A percentile compares a stretch with the other conserved stretches of the same genome.
phyloP scores from a whole-genome alignment of 2,797 vertebrate species.

The Poeciliopsis presidionis region DNA sequence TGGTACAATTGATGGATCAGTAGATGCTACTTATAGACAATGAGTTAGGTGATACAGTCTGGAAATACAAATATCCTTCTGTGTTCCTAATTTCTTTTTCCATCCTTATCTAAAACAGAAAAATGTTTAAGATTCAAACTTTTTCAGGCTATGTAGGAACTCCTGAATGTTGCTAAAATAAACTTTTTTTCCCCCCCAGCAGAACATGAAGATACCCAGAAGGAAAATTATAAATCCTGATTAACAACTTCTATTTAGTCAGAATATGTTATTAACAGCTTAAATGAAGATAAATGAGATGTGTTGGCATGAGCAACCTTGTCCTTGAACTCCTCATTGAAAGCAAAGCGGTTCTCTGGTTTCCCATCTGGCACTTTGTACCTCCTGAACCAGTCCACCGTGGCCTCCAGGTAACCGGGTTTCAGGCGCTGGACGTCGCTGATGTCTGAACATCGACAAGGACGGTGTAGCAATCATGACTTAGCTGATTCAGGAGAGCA shows the following conservation, averaged over 20 bases:
- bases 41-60: background rate
- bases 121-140: background rate
- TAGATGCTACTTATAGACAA: background rate
- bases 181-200: background rate
- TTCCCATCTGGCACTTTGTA: conserved; percentile 99
- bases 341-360: conserved; percentile 95
- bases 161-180: background rate
- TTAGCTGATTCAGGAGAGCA: background rate
- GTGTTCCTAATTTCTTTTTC: background rate
- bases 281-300: background rate
- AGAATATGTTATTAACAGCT: background rate
- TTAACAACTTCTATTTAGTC: background rate
- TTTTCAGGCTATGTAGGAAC: background rate
- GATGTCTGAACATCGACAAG: conserved; percentile 81
- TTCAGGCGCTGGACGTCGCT: conserved; percentile 89
- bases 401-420: conserved; percentile 93
- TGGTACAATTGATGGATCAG: background rate
- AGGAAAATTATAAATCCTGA: background rate
- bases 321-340: conserved; percentile 93
- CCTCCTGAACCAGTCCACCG: conserved; percentile 94
- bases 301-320: conserved; percentile 80
- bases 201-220: background rate
- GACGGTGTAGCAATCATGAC: conserved; percentile 1
- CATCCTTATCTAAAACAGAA: background rate
- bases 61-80: background rate